A percentile compares a stretch with the other conserved stretches of the same genome.
These are phyloP conservation scores for Hephaestus fuliginosus DNA, from an alignment of 2,797 vertebrate species.

Conservation along the genomic window DNA sequence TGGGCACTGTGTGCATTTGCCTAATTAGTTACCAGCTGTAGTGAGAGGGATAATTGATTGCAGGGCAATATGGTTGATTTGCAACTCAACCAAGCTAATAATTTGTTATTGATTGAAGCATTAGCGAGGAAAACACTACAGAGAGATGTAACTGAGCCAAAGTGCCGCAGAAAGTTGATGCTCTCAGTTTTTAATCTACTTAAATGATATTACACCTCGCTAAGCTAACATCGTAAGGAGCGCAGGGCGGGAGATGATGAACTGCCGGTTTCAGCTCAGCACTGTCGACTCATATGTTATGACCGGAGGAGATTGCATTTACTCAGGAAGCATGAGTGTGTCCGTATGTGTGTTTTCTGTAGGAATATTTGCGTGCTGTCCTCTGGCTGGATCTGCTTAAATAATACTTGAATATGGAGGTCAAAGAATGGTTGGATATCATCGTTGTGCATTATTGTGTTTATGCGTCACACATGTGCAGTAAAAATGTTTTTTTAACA, in stretches of 20 bases:
- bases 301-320: slow-evolving; percentile 68
- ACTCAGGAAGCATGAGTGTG: slow-evolving; percentile 35
- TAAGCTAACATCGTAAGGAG: slow-evolving; percentile 66
- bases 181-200: slow-evolving; percentile 72
- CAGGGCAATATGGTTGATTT: slow-evolving; percentile 79
- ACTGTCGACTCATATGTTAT: slow-evolving; percentile 61
- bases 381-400: slow-evolving; percentile 12
- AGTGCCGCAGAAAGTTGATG: slow-evolving; percentile 64
- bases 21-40: slow-evolving; percentile 79
- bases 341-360: slow-evolving; percentile 20
- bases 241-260: slow-evolving; percentile 63
- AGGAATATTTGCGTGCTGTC: neutral
- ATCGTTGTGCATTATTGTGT: slow-evolving; percentile 14
- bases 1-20: slow-evolving; percentile 60
- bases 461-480: slow-evolving; percentile 27
- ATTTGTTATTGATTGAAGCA: slow-evolving; percentile 84
- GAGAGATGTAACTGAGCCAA: slow-evolving; percentile 54
- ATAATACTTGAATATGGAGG: slow-evolving; percentile 17
- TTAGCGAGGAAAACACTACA: slow-evolving; percentile 68
- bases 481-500: slow-evolving; percentile 12
- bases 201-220: slow-evolving; percentile 69
- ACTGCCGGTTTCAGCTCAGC: slow-evolving; percentile 63
- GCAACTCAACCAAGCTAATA: slow-evolving; percentile 84
- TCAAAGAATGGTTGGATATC: slow-evolving; percentile 12
- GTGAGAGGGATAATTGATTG: slow-evolving; percentile 78